A percentile compares a stretch with the other conserved stretches of the same genome.
Conservation (phyloP, 2,888 invertebrate genomes). For the Euplexia lucipara region DNA sequence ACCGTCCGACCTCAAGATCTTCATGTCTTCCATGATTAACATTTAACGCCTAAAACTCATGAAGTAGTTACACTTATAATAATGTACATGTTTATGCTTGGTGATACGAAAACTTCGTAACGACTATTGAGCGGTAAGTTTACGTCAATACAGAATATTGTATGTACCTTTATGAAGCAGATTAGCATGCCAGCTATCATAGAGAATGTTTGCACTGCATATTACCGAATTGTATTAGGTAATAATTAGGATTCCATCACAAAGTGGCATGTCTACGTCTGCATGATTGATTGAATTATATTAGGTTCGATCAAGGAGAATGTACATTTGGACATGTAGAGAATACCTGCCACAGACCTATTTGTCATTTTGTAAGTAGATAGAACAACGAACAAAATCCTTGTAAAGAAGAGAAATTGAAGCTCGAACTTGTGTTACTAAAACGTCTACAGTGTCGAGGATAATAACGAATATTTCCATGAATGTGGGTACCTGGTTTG, state of each 20-base stretch:
- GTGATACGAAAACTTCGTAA: constrained; percentile 38
- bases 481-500: background rate
- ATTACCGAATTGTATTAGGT: constrained; percentile 12
- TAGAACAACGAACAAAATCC: background rate
- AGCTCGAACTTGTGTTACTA: background rate
- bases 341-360: background rate
- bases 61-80: constrained; percentile 30
- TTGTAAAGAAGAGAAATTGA: background rate
- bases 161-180: constrained; percentile 8
- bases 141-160: constrained; percentile 25
- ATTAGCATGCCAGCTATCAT: background rate
- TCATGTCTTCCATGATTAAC: constrained; percentile 58
- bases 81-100: constrained; percentile 35
- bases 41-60: constrained; percentile 48
- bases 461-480: constrained; percentile 2
- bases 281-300: constrained; percentile 27
- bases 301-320: constrained; percentile 3
- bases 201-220: background rate
- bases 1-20: constrained; percentile 46
- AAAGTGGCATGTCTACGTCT: background rate
- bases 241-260: constrained; percentile 12
- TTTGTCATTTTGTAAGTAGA: background rate
- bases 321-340: background rate
- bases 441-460: background rate
- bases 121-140: constrained; percentile 13